Evolutionary conservation across 2,888 invertebrate genomes (phyloP), one percentile per base, ranked within the genome.

Genomic region (Temnothorax unifasciatus): DNA sequence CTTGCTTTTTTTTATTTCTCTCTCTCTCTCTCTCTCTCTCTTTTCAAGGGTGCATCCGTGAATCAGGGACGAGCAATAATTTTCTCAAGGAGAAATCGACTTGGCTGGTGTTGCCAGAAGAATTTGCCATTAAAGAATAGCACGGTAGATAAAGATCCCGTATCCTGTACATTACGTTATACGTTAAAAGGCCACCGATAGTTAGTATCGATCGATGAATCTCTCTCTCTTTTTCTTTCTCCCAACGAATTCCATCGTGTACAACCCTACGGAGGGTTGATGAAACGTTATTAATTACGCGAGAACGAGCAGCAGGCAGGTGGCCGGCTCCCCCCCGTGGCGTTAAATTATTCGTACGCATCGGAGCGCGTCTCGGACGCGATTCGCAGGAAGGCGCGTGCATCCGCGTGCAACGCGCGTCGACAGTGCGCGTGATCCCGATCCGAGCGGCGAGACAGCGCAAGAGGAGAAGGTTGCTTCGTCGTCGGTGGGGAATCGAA

Each of bases 391-490:
- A 59, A 68, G 76, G 86, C 89, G 87, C 89, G 82, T 85, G 87
- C 82, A 87, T 82, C 85, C 73, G 68, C 68, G 47, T 61, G 61
- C 44, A 59, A 34, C 82, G 63, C 82, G 84, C 73, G 74, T 86
- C 87, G 84, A 83, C 83, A 86, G 79, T 83, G 91, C 91, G 91
- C 91, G 88, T 90, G 90, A 90, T 90, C 90, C 89, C 87, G 90
- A 90, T 90, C 87, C 82, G 84, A 85, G 82, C 50, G 82, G 83
- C 85, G 77, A 75, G 83, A 86, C 85, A 75, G 82, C 83, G 6
- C 83, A 73, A 87, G 82, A 47, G 73, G 82, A 63, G 85, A 59
- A 52, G 82, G 57, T 44, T 3, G 75, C 38, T 6, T 9, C 21
- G 57, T 29, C 21, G 47, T 3, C 34, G 29, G 69, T 69, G 50